phyloP scores from a whole-genome alignment of 2,888 invertebrate genomes.

The Allacma fusca region DNA sequence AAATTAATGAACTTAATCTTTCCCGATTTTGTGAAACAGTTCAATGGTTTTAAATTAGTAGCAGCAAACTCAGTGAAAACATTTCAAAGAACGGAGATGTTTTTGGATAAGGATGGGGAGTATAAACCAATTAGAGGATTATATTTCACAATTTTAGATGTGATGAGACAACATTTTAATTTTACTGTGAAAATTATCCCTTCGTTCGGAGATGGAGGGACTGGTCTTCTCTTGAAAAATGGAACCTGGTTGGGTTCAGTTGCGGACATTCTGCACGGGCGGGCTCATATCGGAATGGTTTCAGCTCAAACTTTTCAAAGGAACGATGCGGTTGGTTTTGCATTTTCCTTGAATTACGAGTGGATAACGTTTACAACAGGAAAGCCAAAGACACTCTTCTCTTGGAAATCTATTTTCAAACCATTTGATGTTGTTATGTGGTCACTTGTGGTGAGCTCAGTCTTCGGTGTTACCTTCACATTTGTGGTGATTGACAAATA shows the following conservation, averaged over 20 bases:
- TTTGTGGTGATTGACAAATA: neutral
- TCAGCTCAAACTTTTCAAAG: constrained; percentile 48
- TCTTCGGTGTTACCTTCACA: neutral
- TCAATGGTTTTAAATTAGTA: constrained; percentile 22
- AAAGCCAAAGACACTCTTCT: constrained; percentile 41
- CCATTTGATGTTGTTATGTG: constrained; percentile 50
- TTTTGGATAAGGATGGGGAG: constrained; percentile 28
- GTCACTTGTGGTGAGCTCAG: constrained; percentile 29
- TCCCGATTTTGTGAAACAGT: constrained; percentile 22
- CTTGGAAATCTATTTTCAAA: constrained; percentile 52
- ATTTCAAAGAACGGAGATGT: constrained; percentile 16
- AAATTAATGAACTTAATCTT: neutral
- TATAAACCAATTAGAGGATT: constrained; percentile 50
- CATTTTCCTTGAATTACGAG: constrained; percentile 53
- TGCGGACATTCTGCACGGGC: constrained; percentile 47
- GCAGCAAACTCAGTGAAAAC: constrained; percentile 27
- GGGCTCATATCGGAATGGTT: constrained; percentile 53
- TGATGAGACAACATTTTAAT: constrained; percentile 45
- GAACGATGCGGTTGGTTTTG: constrained; percentile 43
- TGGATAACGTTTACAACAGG: constrained; percentile 56
- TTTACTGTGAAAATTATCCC: constrained; percentile 51
- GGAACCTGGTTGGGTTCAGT: constrained; percentile 55
- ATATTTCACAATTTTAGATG: constrained; percentile 49
- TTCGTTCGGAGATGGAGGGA: constrained; percentile 53
- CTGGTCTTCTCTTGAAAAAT: constrained; percentile 43